A percentile compares a stretch with the other conserved stretches of the same genome.
phyloP scores from a whole-genome alignment of 2,113 vertebrate species.

The Eolophus roseicapilla region DNA sequence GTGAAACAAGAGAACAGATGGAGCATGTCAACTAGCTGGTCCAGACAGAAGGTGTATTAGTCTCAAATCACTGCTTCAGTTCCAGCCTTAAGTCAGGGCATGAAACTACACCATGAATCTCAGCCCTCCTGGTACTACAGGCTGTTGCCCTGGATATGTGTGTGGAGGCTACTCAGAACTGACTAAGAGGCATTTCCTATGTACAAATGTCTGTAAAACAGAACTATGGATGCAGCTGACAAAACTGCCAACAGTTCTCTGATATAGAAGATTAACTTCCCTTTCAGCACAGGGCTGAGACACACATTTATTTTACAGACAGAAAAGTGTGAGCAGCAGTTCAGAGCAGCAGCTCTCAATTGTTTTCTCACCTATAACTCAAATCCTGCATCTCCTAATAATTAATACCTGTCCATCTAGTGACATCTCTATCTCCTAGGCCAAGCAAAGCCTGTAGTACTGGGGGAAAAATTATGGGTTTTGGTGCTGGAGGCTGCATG shows the following conservation, averaged over 20 bases:
- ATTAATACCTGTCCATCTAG: background rate
- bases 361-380: background rate
- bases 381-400: background rate
- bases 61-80: background rate
- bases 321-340: background rate
- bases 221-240: background rate
- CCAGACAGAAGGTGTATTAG: background rate
- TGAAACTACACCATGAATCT: background rate
- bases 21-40: background rate
- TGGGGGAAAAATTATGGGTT: rapidly evolving
- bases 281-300: background rate
- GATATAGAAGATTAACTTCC: background rate
- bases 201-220: background rate
- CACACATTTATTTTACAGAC: background rate
- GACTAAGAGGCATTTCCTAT: background rate
- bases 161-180: background rate
- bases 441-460: background rate
- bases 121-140: background rate
- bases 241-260: background rate
- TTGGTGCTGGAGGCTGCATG: background rate
- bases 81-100: background rate
- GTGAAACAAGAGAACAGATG: background rate
- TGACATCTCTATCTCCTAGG: background rate
- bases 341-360: background rate
- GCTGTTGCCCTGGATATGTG: background rate